Evolutionary conservation across 2,888 invertebrate genomes (phyloP).

Genomic region (Eumacrocentrus americanus): DNA sequence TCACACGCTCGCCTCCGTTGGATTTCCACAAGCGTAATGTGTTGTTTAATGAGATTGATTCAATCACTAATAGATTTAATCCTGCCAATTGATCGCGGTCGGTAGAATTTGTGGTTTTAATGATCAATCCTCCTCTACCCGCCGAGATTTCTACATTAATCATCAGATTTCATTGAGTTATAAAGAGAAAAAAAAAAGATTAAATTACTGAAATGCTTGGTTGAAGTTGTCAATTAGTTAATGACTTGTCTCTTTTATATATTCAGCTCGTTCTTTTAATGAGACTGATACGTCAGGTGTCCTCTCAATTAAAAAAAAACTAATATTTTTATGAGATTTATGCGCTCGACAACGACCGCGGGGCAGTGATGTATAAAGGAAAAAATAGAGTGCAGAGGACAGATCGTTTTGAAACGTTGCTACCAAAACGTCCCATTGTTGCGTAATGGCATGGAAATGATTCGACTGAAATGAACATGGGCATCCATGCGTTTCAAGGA

Average conservation of each 20-base stretch:
- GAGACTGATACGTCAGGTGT: no score
- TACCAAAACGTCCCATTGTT: conserved; percentile 36
- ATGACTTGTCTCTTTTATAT: no score
- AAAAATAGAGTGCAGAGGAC: conserved; percentile 12
- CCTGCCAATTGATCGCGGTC: conserved; percentile 47
- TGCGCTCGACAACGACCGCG: conserved; percentile 33
- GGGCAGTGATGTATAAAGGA: conserved; percentile 43
- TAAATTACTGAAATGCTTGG: no score
- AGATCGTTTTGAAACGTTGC: conserved; percentile 26
- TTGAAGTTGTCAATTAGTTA: no score
- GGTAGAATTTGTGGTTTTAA: conserved; percentile 20
- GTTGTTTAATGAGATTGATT: conserved; percentile 55
- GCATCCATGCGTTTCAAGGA: conserved; percentile 15
- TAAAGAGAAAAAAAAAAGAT: no score
- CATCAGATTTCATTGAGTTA: no score
- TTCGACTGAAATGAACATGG: conserved; percentile 17
- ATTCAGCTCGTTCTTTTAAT: no score
- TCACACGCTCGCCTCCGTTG: conserved; percentile 33
- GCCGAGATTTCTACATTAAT: no score
- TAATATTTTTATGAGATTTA: conserved; percentile 33
- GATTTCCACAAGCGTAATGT: conserved; percentile 47
- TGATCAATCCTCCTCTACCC: no score
- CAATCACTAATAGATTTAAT: conserved; percentile 51
- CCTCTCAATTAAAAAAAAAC: conserved; percentile 1
- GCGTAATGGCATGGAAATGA: conserved; percentile 37